A percentile compares a stretch with the other conserved stretches of the same genome.
These are phyloP conservation scores for Phrynocephalus vlangalii DNA, from an alignment of 2,797 vertebrate species.

Conservation along the genomic window DNA sequence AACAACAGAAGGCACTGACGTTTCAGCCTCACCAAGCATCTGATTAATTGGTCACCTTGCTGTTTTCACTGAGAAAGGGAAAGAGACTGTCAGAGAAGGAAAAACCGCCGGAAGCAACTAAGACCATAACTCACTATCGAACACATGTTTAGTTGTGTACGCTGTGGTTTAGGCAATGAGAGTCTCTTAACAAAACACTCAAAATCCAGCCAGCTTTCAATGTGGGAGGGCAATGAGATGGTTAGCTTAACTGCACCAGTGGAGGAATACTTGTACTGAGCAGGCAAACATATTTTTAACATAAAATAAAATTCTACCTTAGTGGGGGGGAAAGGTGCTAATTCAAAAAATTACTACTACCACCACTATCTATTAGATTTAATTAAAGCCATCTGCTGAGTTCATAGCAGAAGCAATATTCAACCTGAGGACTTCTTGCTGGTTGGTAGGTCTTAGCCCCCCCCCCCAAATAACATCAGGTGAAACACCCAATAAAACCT, in stretches of 20 bases:
- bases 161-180: background rate
- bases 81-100: background rate
- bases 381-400: background rate
- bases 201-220: background rate
- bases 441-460: too few relatives aligned
- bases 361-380: background rate
- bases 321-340: background rate
- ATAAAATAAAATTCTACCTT: background rate
- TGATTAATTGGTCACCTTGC: constrained; percentile 12
- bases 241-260: background rate
- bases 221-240: background rate
- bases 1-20: constrained; percentile 19
- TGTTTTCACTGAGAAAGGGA: background rate
- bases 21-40: constrained; percentile 17
- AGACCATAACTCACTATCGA: background rate
- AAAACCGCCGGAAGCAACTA: constrained; percentile 35
- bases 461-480: background rate
- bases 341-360: background rate
- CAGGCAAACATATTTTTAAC: background rate
- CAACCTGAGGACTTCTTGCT: background rate
- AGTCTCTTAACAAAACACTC: background rate
- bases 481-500: background rate
- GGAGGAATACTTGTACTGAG: background rate
- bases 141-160: background rate
- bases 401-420: background rate